Evolutionary conservation across 2,113 vertebrate species (phyloP).

Genomic region (Tetrao urogallus): DNA sequence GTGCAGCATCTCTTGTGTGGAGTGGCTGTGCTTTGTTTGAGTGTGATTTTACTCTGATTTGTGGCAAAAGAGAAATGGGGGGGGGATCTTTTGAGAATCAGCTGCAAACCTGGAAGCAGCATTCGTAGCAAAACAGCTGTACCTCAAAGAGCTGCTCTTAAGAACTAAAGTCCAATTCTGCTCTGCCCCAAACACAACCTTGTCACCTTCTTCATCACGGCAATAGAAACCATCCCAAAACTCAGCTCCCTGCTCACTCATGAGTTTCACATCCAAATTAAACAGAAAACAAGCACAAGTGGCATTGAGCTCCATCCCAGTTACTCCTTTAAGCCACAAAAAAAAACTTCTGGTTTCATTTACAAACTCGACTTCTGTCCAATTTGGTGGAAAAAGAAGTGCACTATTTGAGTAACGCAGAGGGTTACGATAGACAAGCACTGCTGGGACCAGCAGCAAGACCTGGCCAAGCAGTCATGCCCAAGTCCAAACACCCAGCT

Average conservation of each 20-base stretch:
- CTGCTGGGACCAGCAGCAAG: background rate
- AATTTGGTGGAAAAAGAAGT: fast-evolving
- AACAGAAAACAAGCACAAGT: background rate
- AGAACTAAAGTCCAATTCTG: background rate
- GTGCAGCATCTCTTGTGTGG: background rate
- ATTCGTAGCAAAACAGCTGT: fast-evolving
- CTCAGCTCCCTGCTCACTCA: background rate
- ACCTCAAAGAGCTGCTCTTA: background rate
- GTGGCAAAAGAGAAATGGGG: background rate
- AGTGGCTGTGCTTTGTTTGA: background rate
- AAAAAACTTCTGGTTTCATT: background rate
- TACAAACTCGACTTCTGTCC: background rate
- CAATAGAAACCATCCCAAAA: fast-evolving
- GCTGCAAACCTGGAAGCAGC: background rate
- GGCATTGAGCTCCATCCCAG: background rate
- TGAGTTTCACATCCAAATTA: background rate
- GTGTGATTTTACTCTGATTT: background rate
- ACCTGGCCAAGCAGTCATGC: background rate
- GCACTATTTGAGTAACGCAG: background rate
- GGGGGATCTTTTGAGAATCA: background rate
- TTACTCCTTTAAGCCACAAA: background rate
- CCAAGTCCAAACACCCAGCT: background rate
- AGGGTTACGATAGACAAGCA: background rate
- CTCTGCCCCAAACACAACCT: fast-evolving
- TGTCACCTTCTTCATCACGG: background rate